Evolutionary conservation across 2,888 invertebrate species (phyloP).

Genomic region (Perdita meconis): DNA sequence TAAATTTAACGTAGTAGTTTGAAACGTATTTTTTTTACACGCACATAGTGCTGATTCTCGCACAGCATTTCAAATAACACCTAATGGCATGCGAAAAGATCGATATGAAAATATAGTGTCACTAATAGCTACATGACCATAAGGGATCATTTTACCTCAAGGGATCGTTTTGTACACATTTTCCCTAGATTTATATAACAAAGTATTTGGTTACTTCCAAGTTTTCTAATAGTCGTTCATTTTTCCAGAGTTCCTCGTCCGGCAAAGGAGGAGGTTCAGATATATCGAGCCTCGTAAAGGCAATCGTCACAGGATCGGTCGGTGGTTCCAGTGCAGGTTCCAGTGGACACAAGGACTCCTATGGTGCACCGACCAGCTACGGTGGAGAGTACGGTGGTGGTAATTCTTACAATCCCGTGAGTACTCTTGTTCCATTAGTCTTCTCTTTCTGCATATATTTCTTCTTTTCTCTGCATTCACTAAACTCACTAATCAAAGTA

Average conservation of each 20-base stretch:
- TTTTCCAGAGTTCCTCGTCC: slow-evolving; percentile 73
- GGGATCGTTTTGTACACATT: too few species aligned
- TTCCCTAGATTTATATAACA: too few species aligned
- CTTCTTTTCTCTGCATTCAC: neutral
- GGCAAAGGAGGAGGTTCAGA: slow-evolving; percentile 70
- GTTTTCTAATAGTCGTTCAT: too few species aligned
- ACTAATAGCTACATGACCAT: too few species aligned
- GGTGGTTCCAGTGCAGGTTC: slow-evolving; percentile 80
- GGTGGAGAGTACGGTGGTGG: slow-evolving; percentile 46
- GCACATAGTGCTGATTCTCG: too few species aligned
- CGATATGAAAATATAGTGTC: too few species aligned
- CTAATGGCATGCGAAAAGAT: too few species aligned
- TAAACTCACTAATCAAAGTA: neutral
- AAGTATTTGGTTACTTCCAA: too few species aligned
- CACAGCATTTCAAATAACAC: too few species aligned
- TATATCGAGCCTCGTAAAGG: slow-evolving; percentile 74
- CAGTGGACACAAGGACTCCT: slow-evolving; percentile 65
- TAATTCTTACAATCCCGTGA: slow-evolving; percentile 16
- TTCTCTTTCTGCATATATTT: neutral
- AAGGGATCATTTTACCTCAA: too few species aligned
- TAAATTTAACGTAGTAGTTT: too few species aligned
- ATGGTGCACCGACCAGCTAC: slow-evolving; percentile 63
- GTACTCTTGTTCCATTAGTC: neutral
- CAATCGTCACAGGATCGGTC: slow-evolving; percentile 78
- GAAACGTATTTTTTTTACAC: too few species aligned